A percentile compares a stretch with the other conserved stretches of the same genome.
Conservation (phyloP, 2,113 vertebrate genomes). For the Leiothrix lutea region DNA sequence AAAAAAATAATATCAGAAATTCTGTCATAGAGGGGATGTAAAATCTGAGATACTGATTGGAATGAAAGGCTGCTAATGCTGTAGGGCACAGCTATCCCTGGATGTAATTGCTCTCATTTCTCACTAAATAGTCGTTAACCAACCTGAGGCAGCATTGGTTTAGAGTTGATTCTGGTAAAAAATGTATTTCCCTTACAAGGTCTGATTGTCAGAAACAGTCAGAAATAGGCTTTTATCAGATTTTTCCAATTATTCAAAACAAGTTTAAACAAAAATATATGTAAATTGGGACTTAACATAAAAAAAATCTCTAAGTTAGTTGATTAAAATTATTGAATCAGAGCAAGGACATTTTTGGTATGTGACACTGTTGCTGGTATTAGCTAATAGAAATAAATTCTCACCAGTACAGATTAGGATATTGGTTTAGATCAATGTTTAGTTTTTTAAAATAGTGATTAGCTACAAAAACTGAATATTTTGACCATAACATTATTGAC, state of each 20-base stretch:
- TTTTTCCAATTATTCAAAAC: background rate
- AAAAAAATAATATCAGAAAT: background rate
- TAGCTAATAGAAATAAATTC: background rate
- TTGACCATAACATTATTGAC: background rate
- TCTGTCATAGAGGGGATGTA: background rate
- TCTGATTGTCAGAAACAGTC: background rate
- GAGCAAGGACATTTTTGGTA: background rate
- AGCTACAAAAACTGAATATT: background rate
- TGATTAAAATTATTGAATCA: background rate
- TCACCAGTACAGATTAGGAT: background rate
- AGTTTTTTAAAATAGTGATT: background rate
- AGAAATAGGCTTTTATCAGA: background rate
- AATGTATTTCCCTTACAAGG: background rate
- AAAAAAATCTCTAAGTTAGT: background rate
- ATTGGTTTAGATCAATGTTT: background rate
- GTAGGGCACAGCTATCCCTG: background rate
- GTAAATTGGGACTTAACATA: background rate
- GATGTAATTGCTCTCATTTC: background rate
- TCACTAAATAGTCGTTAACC: background rate
- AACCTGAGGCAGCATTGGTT: background rate
- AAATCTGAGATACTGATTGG: background rate
- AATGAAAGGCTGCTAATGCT: background rate
- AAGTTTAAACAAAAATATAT: background rate
- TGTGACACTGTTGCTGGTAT: background rate
- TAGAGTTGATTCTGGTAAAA: background rate